Conservation (phyloP, 1,140 invertebrate genomes). For the Heliothis virescens region DNA sequence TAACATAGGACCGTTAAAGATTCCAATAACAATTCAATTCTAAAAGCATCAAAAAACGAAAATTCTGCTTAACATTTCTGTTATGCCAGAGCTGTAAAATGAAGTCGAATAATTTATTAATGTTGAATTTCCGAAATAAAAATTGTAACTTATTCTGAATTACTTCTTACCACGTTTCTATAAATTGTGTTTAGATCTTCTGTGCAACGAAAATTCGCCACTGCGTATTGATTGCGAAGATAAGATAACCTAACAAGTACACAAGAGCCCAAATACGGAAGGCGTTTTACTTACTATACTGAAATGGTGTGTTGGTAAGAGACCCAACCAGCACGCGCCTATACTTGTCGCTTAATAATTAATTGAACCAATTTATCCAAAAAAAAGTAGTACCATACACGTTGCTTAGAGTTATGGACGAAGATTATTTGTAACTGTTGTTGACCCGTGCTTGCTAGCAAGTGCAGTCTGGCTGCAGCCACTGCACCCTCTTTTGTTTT, state of each 20-base stretch:
- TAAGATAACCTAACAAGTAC: slow-evolving; percentile 51
- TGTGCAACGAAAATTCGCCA: slow-evolving; percentile 21
- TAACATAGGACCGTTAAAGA: too few relatives aligned
- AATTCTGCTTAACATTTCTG: too few relatives aligned
- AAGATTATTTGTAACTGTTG: slow-evolving; percentile 49
- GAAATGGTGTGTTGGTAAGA: slow-evolving; percentile 48
- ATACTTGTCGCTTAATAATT: slow-evolving; percentile 64
- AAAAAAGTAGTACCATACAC: slow-evolving; percentile 43
- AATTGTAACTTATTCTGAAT: not conserved
- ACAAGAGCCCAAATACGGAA: slow-evolving; percentile 47
- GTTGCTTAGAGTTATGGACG: slow-evolving; percentile 40
- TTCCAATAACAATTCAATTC: too few relatives aligned
- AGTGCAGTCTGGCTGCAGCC: slow-evolving; percentile 15
- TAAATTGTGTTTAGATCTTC: slow-evolving; percentile 23
- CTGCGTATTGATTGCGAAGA: slow-evolving; percentile 46
- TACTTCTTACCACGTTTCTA: not conserved
- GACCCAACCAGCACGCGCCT: slow-evolving; percentile 40
- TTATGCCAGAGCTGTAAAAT: too few relatives aligned
- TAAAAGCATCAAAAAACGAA: too few relatives aligned
- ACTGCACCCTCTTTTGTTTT: slow-evolving; percentile 50
- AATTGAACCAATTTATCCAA: slow-evolving; percentile 60
- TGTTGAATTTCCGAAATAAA: too few relatives aligned
- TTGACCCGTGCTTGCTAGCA: not conserved
- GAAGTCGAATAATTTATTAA: too few relatives aligned
- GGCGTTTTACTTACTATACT: slow-evolving; percentile 42